A percentile compares a stretch with the other conserved stretches of the same genome.
These are phyloP conservation scores for Ceratosolen fusciceps DNA, from an alignment of 1,140 invertebrate species.

Conservation along the genomic window DNA sequence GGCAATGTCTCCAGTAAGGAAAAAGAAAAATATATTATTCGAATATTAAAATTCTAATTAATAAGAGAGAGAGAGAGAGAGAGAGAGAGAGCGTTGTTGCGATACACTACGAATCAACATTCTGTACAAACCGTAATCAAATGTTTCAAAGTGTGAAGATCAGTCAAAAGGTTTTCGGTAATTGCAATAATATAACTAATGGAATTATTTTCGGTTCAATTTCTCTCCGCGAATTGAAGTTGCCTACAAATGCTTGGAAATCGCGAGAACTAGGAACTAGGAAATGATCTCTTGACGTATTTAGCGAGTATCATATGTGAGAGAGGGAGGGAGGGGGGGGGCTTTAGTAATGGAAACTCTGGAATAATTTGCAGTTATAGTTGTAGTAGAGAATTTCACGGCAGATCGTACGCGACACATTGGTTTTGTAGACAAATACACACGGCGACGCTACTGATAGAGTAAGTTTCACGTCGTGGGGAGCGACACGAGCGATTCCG, in stretches of 20 bases:
- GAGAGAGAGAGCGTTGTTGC: too few relatives aligned
- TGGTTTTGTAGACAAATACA: slow-evolving; percentile 49
- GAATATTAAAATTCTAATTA: too few relatives aligned
- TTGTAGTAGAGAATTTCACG: slow-evolving; percentile 29
- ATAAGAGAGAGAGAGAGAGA: too few relatives aligned
- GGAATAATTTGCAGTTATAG: slow-evolving; percentile 46
- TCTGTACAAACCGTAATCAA: not conserved
- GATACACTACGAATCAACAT: too few relatives aligned
- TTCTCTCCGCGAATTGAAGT: slow-evolving; percentile 19
- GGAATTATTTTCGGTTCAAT: slow-evolving; percentile 34
- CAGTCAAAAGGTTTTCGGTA: not conserved
- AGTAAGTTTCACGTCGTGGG: slow-evolving; percentile 21
- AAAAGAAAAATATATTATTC: too few relatives aligned
- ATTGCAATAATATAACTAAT: slow-evolving; percentile 14
- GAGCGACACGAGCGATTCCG: slow-evolving; percentile 26
- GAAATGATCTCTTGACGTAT: slow-evolving; percentile 29
- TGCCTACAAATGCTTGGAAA: not conserved
- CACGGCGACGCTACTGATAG: not conserved
- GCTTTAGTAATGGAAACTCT: slow-evolving; percentile 41
- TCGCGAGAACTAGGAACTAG: not conserved
- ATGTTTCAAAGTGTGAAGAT: not conserved
- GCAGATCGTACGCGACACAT: slow-evolving; percentile 46
- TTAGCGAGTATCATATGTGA: slow-evolving; percentile 9
- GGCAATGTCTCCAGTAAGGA: too few relatives aligned
- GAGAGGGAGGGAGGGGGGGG: slow-evolving; percentile 1